phyloP scores from a whole-genome alignment of 1,140 invertebrate genomes.

The Druon quercuslanigerum region DNA sequence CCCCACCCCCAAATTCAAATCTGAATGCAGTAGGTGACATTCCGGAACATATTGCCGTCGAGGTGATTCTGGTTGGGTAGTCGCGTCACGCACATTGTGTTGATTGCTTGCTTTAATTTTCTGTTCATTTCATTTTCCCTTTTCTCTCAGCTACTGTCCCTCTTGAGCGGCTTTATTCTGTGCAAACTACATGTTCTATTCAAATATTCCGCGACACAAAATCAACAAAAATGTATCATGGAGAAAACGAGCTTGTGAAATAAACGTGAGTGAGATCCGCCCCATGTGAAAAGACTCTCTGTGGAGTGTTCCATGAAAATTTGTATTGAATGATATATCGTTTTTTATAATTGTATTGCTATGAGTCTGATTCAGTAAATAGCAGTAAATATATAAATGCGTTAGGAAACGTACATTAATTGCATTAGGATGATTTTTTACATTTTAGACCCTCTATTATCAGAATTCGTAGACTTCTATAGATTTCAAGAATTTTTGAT shows the following conservation, averaged over 20 bases:
- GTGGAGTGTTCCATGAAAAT: too few relatives aligned
- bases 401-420: too few relatives aligned
- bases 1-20: not conserved
- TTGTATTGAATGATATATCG: too few relatives aligned
- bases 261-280: constrained; percentile 17
- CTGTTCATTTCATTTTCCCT: constrained; percentile 26
- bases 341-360: too few relatives aligned
- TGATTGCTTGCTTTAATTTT: constrained; percentile 28
- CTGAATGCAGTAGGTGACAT: constrained; percentile 1
- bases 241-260: not conserved
- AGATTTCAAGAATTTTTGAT: too few relatives aligned
- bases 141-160: not conserved
- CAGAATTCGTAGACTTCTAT: too few relatives aligned
- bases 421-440: too few relatives aligned
- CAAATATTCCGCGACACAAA: not conserved
- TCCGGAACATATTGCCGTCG: constrained; percentile 19
- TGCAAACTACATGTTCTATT: constrained; percentile 21
- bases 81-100: constrained; percentile 25
- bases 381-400: too few relatives aligned
- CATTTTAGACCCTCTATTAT: too few relatives aligned
- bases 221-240: not conserved
- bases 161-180: not conserved
- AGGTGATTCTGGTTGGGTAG: constrained; percentile 20
- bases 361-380: too few relatives aligned
- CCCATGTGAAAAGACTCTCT: constrained; percentile 11